Percentiles rank a stretch among this genome's conserved stretches.
Conservation (phyloP, 2,113 vertebrate genomes). For the Tetrao urogallus region DNA sequence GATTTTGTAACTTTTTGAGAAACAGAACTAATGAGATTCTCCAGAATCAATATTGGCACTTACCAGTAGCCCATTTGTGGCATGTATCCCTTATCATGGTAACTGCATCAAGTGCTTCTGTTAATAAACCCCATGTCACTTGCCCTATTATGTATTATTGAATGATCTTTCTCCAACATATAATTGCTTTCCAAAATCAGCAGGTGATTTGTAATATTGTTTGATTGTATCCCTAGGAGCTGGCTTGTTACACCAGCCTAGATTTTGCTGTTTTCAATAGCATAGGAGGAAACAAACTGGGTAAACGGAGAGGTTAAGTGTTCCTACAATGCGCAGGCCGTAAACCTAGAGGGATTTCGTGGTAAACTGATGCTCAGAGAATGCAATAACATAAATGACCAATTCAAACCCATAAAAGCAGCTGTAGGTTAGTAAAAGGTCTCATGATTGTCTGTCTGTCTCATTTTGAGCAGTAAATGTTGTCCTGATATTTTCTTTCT, state of each 20-base stretch:
- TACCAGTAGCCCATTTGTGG: conserved; percentile 12
- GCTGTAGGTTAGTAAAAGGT: neutral
- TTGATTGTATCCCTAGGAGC: conserved; percentile 20
- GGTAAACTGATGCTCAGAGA: conserved; percentile 17
- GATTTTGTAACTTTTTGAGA: conserved; percentile 13
- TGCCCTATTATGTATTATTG: conserved; percentile 29
- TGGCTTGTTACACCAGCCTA: neutral
- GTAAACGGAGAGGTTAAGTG: neutral
- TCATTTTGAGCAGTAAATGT: neutral
- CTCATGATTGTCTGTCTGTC: neutral
- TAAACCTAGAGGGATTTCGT: conserved; percentile 7
- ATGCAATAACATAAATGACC: neutral
- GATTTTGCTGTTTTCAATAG: neutral
- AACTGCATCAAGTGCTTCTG: conserved; percentile 33
- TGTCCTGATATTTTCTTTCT: neutral
- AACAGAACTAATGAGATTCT: conserved; percentile 49
- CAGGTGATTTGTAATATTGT: conserved; percentile 17
- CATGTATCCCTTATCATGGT: conserved; percentile 21
- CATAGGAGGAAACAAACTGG: neutral
- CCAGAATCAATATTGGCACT: conserved; percentile 11
- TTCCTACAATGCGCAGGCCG: neutral
- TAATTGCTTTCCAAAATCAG: conserved; percentile 42
- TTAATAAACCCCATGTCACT: conserved; percentile 4
- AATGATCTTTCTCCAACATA: conserved; percentile 33
- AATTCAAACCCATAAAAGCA: conserved; percentile 16